Evolutionary conservation across 2,113 vertebrate species (phyloP).

Genomic region (Garra rufa): DNA sequence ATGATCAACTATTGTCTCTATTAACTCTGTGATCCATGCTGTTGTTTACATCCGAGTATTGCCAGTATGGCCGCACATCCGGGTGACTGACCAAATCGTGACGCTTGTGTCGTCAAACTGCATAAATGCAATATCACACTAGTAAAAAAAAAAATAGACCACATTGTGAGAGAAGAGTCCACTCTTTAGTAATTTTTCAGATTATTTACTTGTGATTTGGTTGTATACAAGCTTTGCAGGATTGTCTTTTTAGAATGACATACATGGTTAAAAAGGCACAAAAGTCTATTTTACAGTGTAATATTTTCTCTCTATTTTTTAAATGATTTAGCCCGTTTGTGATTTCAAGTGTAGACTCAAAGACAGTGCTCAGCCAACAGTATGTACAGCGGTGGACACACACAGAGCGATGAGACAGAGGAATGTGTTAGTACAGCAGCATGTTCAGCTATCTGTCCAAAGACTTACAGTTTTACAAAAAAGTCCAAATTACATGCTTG

Average conservation of each 20-base stretch:
- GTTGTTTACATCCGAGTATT: no score
- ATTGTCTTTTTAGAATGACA: conserved; percentile 83
- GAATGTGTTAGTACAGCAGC: conserved; percentile 52
- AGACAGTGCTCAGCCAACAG: conserved; percentile 82
- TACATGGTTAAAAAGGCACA: conserved; percentile 89
- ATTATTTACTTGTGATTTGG: conserved; percentile 84
- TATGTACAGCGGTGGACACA: conserved; percentile 75
- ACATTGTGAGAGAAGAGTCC: background rate
- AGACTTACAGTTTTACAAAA: conserved; percentile 50
- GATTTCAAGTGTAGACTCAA: conserved; percentile 85
- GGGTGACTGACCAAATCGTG: no score
- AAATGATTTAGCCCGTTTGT: conserved; percentile 67
- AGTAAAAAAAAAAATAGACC: no score
- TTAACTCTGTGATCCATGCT: no score
- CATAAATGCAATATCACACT: background rate
- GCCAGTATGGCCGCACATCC: no score
- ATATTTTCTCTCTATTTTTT: conserved; percentile 37
- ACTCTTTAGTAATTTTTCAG: background rate
- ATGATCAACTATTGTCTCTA: no score
- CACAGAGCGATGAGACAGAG: conserved; percentile 75
- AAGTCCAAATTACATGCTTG: conserved; percentile 53
- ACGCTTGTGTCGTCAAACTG: no score
- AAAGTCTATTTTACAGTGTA: conserved; percentile 83
- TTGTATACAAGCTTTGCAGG: conserved; percentile 84
- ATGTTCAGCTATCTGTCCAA: conserved; percentile 49